Base-by-base conservation (phyloP, 2,888 invertebrate genomes). In the Colletes collaris region DNA sequence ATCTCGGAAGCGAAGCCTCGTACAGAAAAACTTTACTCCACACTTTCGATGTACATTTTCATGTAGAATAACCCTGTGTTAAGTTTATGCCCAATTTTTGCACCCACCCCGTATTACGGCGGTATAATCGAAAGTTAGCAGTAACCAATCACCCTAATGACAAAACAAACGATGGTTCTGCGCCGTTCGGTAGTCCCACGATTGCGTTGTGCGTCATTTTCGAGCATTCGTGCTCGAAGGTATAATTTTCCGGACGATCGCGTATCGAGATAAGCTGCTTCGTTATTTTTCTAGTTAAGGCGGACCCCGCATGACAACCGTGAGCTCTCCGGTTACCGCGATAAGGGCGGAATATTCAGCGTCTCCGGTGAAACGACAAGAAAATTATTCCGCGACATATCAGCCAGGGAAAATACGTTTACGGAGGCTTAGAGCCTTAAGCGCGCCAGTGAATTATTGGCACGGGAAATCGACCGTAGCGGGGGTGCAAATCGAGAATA, bases 401-500 rank as follows among this genome's bases (percentile, higher is more conserved):
- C 81, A 78, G 71, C 63, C 50, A 53, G 71, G 59, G 71, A 74
- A 82, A 82, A 82, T 82, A 82, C 82, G 82, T 81, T 82, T 75
- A 72, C 75, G 72, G 69, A 78, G 82, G 82, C 78, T 81, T 81
- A 81, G 64, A 73, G 80, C 59, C 76, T 82, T 81, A 82, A 82
- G 82, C 82, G 78, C 69, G 77, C 66, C 80, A 68, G 78, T 82
- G 81, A 82, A 76, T 81, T 82, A 82, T 76, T 78, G 79, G 82
- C 69, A 50, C 46, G 70, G 82, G 76, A 79, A 79, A 83, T 79
- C 82, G 79, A 82, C 50, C 76, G 72, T 70, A 35, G 46, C 70
- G 64, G 72, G 70, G 66, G 46, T 70, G 82, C 83, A 79, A 82
- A 83, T 83, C 82, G 82, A 82, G 82, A 83, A 82, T 83, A 82